phyloP scores from a whole-genome alignment of 1,140 invertebrate genomes.

The Euwallacea similis region DNA sequence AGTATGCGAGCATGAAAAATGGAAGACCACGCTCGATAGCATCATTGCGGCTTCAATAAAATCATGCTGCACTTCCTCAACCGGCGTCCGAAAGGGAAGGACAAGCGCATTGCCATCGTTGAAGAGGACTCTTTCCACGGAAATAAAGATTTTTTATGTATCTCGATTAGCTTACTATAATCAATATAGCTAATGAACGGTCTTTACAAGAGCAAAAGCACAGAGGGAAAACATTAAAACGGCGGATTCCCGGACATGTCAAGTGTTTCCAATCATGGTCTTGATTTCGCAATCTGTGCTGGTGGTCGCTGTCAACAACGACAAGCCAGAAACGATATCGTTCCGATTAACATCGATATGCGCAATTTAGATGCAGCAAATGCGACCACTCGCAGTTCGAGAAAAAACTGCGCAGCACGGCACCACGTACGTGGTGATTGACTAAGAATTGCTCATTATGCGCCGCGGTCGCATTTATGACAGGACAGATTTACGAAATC shows the following conservation, averaged over 20 bases:
- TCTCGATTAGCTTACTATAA: no score
- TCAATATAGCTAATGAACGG: no score
- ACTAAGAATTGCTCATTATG: conserved; percentile 33
- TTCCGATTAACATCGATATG: conserved; percentile 30
- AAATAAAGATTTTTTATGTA: no score
- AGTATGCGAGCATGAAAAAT: no score
- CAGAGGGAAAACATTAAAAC: not conserved
- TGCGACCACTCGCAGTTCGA: not conserved
- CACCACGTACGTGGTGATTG: conserved; percentile 29
- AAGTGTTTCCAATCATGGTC: conserved; percentile 15
- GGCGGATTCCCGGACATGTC: conserved; percentile 22
- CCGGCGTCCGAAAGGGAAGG: not conserved
- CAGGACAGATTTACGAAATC: conserved; percentile 28
- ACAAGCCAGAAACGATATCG: conserved; percentile 33
- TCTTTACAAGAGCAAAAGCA: not conserved
- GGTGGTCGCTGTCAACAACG: conserved; percentile 27
- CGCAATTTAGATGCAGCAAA: conserved; percentile 32
- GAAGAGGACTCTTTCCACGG: no score
- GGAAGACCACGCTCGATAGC: no score
- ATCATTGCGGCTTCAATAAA: no score
- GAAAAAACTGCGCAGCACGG: conserved; percentile 25
- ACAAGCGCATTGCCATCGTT: not conserved
- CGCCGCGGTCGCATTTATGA: conserved; percentile 18
- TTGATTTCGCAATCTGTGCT: conserved; percentile 28
- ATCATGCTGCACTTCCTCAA: no score